These are phyloP conservation scores for Nannoperca australis DNA, from an alignment of 2,797 vertebrate species.

Conservation along the genomic window DNA sequence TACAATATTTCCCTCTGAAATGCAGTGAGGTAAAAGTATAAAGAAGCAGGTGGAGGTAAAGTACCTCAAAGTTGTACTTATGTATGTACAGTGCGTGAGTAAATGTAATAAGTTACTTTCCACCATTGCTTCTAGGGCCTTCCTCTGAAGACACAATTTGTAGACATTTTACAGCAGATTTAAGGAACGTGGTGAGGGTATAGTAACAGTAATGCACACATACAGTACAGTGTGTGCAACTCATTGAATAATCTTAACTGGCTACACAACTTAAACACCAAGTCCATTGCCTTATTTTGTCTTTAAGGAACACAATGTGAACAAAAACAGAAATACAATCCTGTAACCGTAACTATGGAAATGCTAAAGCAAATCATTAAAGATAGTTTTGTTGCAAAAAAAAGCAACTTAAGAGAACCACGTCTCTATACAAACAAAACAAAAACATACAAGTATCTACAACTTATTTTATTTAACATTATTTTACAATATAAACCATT, in stretches of 20 bases:
- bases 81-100: background rate
- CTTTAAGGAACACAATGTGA: background rate
- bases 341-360: background rate
- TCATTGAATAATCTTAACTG: background rate
- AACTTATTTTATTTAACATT: constrained; percentile 77
- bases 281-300: background rate
- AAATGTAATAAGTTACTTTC: constrained; percentile 1
- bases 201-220: background rate
- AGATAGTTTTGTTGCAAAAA: background rate
- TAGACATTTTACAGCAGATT: background rate
- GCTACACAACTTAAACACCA: background rate
- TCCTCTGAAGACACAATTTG: background rate
- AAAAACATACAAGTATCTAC: constrained; percentile 67
- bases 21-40: background rate
- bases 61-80: background rate
- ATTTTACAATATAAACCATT: constrained; percentile 81
- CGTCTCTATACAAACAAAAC: constrained; percentile 3
- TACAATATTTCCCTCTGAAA: background rate
- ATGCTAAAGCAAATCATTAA: background rate
- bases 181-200: background rate
- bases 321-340: background rate
- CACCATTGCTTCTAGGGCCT: background rate
- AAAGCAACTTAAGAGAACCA: background rate
- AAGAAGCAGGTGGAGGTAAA: background rate
- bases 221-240: background rate